Evolutionary conservation across 2,888 invertebrate genomes (phyloP).

Genomic region (Eucera pruinosa): DNA sequence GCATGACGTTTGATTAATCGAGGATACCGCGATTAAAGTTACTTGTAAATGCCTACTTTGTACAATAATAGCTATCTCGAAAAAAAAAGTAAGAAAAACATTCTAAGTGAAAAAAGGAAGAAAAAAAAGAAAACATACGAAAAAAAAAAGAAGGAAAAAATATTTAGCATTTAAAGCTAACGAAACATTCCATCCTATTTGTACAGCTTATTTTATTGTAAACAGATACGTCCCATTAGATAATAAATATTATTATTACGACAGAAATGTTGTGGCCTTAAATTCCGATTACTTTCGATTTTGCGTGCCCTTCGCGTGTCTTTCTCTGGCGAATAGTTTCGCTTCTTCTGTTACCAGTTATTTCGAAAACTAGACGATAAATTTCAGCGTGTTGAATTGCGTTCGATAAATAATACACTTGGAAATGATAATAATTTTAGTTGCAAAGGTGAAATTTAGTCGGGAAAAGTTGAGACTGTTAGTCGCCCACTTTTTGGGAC

Average conservation of each 20-base stretch:
- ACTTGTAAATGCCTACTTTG: constrained; percentile 64
- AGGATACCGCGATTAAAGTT: constrained; percentile 39
- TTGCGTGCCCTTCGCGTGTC: constrained; percentile 39
- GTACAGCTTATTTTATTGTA: constrained; percentile 74
- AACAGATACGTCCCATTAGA: constrained; percentile 73
- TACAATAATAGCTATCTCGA: constrained; percentile 64
- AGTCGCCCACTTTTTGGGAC: constrained; percentile 36
- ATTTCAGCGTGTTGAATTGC: constrained; percentile 13
- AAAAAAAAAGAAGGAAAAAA: constrained; percentile 20
- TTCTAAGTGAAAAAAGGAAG: too few relatives aligned
- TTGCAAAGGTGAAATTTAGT: constrained; percentile 38
- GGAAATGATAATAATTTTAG: constrained; percentile 34
- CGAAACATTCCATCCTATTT: constrained; percentile 74
- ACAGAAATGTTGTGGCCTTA: constrained; percentile 72
- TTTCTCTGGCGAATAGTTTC: constrained; percentile 20
- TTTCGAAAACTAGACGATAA: background rate
- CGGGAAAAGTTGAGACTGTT: constrained; percentile 39
- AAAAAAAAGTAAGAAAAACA: constrained; percentile 61
- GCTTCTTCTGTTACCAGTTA: constrained; percentile 21
- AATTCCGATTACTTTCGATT: constrained; percentile 65
- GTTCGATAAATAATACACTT: constrained; percentile 4
- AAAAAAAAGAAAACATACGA: too few relatives aligned
- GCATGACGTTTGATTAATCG: constrained; percentile 52
- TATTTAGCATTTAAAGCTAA: constrained; percentile 62
- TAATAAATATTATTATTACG: constrained; percentile 71